A percentile compares a stretch with the other conserved stretches of the same genome.
phyloP scores from a whole-genome alignment of 1,140 invertebrate species.

The Camponotus floridanus region DNA sequence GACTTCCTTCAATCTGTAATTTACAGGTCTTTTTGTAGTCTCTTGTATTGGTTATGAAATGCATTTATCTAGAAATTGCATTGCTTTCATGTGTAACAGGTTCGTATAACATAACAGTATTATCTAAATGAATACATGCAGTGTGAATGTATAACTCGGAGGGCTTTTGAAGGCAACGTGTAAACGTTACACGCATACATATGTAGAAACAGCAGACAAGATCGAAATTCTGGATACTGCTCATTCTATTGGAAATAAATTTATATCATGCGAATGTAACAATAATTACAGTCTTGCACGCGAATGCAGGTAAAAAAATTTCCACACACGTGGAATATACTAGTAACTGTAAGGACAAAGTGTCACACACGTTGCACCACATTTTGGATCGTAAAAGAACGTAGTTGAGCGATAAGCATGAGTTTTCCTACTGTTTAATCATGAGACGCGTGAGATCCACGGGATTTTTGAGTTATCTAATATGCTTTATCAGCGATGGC shows the following conservation, averaged over 20 bases:
- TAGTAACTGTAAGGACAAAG: not conserved
- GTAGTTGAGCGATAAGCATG: not conserved
- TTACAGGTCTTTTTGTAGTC: not conserved
- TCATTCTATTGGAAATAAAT: not conserved
- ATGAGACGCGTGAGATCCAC: slow-evolving; percentile 18
- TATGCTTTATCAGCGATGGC: slow-evolving; percentile 51
- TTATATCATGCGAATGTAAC: not conserved
- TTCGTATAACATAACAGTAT: not conserved
- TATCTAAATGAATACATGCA: slow-evolving; percentile 30
- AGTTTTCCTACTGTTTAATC: slow-evolving; percentile 63
- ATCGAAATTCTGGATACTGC: not conserved
- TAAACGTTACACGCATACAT: not conserved
- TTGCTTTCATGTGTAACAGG: not conserved
- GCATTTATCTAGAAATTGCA: slow-evolving; percentile 23
- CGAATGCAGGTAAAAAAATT: not conserved
- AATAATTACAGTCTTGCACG: not conserved
- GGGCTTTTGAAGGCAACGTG: not conserved
- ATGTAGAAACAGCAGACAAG: not conserved
- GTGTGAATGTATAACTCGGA: not conserved
- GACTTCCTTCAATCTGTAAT: not conserved
- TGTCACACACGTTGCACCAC: not conserved
- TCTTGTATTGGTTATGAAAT: not conserved
- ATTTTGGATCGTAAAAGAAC: not conserved
- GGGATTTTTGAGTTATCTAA: slow-evolving; percentile 59
- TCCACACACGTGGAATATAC: not conserved